Evolutionary conservation across 2,888 invertebrate genomes (phyloP), one percentile per base, ranked within the genome.

Genomic region (Spodoptera picta): DNA sequence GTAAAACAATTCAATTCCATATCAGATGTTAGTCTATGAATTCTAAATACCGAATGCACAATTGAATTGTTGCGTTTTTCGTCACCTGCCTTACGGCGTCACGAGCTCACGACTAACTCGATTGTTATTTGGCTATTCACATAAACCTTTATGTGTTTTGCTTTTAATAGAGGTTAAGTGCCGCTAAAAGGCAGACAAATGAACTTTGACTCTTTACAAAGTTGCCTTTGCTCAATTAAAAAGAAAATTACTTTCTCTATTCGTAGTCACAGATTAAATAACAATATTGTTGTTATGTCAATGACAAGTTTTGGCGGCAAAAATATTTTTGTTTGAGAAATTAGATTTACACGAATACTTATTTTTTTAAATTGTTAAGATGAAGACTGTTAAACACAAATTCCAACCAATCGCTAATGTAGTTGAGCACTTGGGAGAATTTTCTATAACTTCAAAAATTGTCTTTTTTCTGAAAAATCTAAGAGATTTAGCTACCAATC

Each of bases 11-110:
- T 82, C 73, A 82, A 77, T 76, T 73, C 64, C 62, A 60, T 75
- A 74, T 77, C 75, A 73, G 71, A 83, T 81, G 74, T 62, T 66
- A 73, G 66, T 75, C 77, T 70, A 68, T 73, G 69, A 66, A 79
- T 81, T 78, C 75, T 62, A 78, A 79, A 76, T 79, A 75, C 75
- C 68, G 73, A 81, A 79, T 71, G 62, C 73, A 83, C 87, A 85
- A 87, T 86, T 84, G 85, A 83, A 82, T 85, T 79, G 83, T 81
- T 71, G 81, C 79, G 83, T 84, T 86, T 87, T 87, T 86, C 87
- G 83, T 86, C 88, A 88, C 88, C 83, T 87, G 84, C 75, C 59
- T 70, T 73, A 71, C 59, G 73, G 80, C 77, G 85, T 83, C 82
- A 82, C 82, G 82, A 80, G 70, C 80, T 83, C 87, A 87, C 87